Conservation (phyloP, 2,113 vertebrate genomes). For the Alexandromys fortis region DNA sequence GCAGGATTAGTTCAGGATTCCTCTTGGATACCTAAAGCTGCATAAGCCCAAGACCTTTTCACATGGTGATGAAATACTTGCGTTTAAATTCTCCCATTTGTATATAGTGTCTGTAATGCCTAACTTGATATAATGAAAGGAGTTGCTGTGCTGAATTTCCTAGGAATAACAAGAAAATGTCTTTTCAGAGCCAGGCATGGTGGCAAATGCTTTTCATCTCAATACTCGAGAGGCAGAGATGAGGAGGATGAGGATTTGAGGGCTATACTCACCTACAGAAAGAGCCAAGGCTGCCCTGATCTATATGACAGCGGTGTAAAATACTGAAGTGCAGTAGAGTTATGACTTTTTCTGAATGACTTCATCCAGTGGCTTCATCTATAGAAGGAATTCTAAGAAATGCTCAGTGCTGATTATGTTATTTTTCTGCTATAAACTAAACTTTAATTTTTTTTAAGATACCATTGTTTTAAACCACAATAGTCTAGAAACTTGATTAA, state of each 20-base stretch:
- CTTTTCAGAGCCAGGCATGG: neutral
- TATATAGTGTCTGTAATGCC: neutral
- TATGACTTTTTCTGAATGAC: neutral
- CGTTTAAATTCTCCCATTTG: neutral
- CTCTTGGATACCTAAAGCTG: neutral
- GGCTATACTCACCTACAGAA: neutral
- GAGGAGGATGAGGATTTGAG: neutral
- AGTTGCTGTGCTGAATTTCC: neutral
- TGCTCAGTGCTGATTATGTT: neutral
- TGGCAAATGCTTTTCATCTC: neutral
- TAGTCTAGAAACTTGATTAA: conserved; percentile 17
- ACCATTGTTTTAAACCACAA: neutral
- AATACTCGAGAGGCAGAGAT: neutral
- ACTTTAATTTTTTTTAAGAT: neutral
- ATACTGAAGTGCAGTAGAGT: neutral
- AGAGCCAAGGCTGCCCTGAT: neutral
- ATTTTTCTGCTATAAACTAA: neutral
- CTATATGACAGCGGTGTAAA: neutral
- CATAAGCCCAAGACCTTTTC: neutral
- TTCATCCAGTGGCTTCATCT: neutral
- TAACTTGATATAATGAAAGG: neutral
- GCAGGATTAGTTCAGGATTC: neutral
- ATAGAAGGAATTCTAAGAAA: neutral
- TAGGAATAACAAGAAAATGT: neutral
- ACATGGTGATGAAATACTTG: neutral